A percentile compares a stretch with the other conserved stretches of the same genome.
phyloP scores from a whole-genome alignment of 2,888 invertebrate species.

The Sphaerophoria rueppellii region DNA sequence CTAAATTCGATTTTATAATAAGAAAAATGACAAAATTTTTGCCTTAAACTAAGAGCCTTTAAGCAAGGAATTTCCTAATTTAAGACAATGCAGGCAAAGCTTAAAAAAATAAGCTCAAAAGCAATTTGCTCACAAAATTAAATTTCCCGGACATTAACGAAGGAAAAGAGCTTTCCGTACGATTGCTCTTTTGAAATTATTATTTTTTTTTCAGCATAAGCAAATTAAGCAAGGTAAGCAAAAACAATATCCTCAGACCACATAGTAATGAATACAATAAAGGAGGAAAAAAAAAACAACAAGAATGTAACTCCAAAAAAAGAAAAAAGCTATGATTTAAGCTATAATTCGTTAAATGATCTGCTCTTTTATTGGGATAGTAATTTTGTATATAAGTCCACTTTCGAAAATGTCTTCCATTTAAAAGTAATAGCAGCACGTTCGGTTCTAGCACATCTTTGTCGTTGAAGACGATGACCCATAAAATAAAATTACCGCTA shows the following conservation, averaged over 20 bases:
- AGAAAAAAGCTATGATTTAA: slow-evolving; percentile 49
- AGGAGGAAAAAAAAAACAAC: not conserved
- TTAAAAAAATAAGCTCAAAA: not conserved
- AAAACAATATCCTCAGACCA: slow-evolving; percentile 2
- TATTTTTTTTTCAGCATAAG: not conserved
- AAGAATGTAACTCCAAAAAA: slow-evolving; percentile 16
- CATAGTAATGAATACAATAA: not conserved
- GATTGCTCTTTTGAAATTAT: not conserved
- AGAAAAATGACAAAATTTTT: no score
- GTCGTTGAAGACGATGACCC: slow-evolving; percentile 29
- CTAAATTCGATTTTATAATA: no score
- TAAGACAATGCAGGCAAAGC: no score
- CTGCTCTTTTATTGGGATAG: slow-evolving; percentile 39
- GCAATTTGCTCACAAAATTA: not conserved
- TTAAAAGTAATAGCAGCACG: not conserved
- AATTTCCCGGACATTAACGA: not conserved
- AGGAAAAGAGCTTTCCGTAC: not conserved
- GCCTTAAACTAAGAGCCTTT: no score
- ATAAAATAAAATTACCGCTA: slow-evolving; percentile 44
- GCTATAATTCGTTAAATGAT: slow-evolving; percentile 56
- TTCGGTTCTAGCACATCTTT: not conserved
- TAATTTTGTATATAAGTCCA: slow-evolving; percentile 42
- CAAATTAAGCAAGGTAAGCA: slow-evolving; percentile 12
- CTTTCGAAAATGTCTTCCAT: slow-evolving; percentile 14
- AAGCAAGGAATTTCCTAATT: no score